phyloP scores from a whole-genome alignment of 2,797 vertebrate genomes.

The Leucoraja ocellata region DNA sequence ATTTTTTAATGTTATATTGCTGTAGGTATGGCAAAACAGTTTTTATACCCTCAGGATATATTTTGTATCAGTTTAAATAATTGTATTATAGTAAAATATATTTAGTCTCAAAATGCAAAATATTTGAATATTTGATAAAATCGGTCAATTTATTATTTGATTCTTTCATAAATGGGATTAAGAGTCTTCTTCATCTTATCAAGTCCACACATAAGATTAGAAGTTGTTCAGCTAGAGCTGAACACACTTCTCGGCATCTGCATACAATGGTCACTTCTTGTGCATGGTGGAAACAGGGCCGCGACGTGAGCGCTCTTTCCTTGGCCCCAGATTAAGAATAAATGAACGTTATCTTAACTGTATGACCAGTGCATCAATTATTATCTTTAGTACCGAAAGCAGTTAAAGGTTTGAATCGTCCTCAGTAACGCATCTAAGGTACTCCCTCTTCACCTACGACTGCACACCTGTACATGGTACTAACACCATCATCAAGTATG shows the following conservation, averaged over 20 bases:
- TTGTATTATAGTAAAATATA: not conserved
- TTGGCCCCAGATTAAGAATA: too few species aligned
- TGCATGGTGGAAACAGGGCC: too few species aligned
- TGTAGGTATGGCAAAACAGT: not conserved
- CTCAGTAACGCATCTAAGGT: not conserved
- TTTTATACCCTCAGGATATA: not conserved
- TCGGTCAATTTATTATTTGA: not conserved
- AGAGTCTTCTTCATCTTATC: not conserved
- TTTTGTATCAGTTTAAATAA: too few species aligned
- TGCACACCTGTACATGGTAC: too few species aligned
- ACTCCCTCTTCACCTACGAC: too few species aligned
- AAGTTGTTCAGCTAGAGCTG: too few species aligned
- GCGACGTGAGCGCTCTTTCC: too few species aligned
- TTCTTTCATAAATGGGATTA: not conserved
- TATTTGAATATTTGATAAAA: not conserved
- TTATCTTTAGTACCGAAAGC: not conserved
- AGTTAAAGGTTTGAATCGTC: not conserved
- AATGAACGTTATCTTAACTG: not conserved
- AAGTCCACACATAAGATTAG: too few species aligned
- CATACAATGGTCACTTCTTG: too few species aligned
- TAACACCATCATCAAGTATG: too few species aligned
- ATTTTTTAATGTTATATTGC: not conserved
- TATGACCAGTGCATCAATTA: not conserved
- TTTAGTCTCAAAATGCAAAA: not conserved
- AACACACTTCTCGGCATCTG: too few species aligned